Conservation (phyloP, 2,797 vertebrate species). For the Danio jaintianensis region DNA sequence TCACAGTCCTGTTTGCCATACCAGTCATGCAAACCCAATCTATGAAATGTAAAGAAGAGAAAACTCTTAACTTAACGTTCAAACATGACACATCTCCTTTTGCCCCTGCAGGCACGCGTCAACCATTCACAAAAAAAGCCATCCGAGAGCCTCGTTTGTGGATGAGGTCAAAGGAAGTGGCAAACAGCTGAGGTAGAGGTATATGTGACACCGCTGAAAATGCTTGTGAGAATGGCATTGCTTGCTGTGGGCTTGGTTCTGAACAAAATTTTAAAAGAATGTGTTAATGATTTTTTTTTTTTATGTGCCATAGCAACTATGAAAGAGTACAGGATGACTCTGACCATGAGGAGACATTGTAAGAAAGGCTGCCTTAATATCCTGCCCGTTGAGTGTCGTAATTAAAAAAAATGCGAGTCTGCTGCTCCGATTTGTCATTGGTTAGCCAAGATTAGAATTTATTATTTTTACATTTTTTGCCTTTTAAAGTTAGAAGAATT, state of each 20-base stretch:
- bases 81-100: conserved; percentile 56
- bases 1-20: conserved; percentile 75
- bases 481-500: neutral
- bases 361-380: conserved; percentile 56
- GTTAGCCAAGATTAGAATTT: conserved; percentile 9
- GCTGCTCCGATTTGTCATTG: conserved; percentile 11
- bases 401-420: conserved; percentile 28
- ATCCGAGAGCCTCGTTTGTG: conserved; percentile 55
- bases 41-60: conserved; percentile 54
- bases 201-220: conserved; percentile 51
- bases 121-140: conserved; percentile 57
- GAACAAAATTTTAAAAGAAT: conserved; percentile 53
- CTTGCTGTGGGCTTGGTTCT: conserved; percentile 46
- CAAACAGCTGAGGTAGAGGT: conserved; percentile 54
- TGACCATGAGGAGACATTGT: conserved; percentile 55
- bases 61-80: conserved; percentile 56
- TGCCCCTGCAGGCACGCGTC: conserved; percentile 54
- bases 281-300: conserved; percentile 36
- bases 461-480: neutral
- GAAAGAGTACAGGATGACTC: conserved; percentile 53
- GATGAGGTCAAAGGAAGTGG: conserved; percentile 55
- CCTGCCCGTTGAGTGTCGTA: conserved; percentile 24
- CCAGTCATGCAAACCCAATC: conserved; percentile 78
- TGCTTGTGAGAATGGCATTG: conserved; percentile 49
- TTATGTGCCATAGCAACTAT: conserved; percentile 52